Conservation (phyloP, 2,888 invertebrate genomes). For the Amblyjoppa proteus region DNA sequence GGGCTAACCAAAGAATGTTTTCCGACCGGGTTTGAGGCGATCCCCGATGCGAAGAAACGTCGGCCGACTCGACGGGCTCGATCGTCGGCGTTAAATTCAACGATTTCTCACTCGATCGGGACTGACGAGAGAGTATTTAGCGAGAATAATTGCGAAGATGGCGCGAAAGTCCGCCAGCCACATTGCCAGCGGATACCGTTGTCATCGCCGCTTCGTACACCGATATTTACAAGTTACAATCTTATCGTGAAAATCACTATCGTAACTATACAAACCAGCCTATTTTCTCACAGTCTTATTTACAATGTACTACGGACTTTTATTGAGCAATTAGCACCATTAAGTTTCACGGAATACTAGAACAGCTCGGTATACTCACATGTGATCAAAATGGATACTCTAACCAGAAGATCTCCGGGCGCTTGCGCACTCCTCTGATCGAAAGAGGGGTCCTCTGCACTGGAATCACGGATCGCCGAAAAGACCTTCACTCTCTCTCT, state of each 20-base stretch:
- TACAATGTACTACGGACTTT: slow-evolving; percentile 66
- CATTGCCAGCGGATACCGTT: slow-evolving; percentile 77
- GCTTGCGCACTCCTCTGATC: slow-evolving; percentile 89
- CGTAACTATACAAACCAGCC: slow-evolving; percentile 64
- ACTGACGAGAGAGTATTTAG: slow-evolving; percentile 59
- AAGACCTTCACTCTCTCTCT: neutral
- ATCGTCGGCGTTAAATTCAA: slow-evolving; percentile 45
- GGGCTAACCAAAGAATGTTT: slow-evolving; percentile 75
- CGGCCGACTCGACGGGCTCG: neutral
- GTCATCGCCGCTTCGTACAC: slow-evolving; percentile 22
- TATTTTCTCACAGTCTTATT: slow-evolving; percentile 73
- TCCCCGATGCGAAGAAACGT: neutral
- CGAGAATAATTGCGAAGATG: slow-evolving; percentile 85
- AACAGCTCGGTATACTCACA: slow-evolving; percentile 90
- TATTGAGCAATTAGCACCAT: slow-evolving; percentile 76
- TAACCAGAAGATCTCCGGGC: slow-evolving; percentile 92
- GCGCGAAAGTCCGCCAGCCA: slow-evolving; percentile 84
- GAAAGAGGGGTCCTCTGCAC: slow-evolving; percentile 80
- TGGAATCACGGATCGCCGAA: slow-evolving; percentile 78
- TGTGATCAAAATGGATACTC: slow-evolving; percentile 96
- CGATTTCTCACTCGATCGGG: slow-evolving; percentile 6
- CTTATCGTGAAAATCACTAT: slow-evolving; percentile 53
- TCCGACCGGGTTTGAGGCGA: neutral
- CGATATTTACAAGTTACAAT: neutral
- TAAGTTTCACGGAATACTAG: slow-evolving; percentile 80